These are phyloP conservation scores for Orthonychiurus folsomi DNA, from an alignment of 2,888 invertebrate species.

Conservation along the genomic window DNA sequence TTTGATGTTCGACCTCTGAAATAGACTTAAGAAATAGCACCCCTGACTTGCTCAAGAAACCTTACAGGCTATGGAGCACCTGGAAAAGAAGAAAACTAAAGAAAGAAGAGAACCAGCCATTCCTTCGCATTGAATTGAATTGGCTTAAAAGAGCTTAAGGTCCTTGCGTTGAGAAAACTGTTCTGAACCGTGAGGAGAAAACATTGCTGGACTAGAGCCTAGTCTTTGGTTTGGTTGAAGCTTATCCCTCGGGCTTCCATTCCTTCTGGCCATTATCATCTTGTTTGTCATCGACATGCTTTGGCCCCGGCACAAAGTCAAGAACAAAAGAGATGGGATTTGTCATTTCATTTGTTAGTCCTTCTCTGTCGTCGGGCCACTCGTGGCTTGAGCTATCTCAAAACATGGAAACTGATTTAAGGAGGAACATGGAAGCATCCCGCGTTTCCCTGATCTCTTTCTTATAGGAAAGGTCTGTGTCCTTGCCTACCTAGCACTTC, in stretches of 20 bases:
- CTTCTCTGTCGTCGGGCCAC: constrained; percentile 4
- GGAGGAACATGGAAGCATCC: constrained; percentile 8
- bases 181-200: not conserved
- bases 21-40: too few relatives aligned
- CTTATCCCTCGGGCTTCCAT: constrained; percentile 22
- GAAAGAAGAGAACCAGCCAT: not conserved
- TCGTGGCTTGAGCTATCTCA: not conserved
- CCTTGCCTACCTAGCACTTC: not conserved
- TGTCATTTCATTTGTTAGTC: constrained; percentile 34
- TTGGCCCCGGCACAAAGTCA: constrained; percentile 25
- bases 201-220: not conserved
- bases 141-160: not conserved
- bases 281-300: constrained; percentile 25
- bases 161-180: not conserved
- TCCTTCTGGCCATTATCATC: constrained; percentile 26
- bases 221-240: constrained; percentile 11
- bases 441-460: constrained; percentile 9
- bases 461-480: not conserved
- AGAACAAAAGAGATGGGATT: constrained; percentile 32
- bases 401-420: constrained; percentile 28
- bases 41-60: too few relatives aligned
- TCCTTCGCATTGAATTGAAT: not conserved
- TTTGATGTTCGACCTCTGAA: too few relatives aligned
- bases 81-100: not conserved
- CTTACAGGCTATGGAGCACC: too few relatives aligned